These are phyloP conservation scores for Vulpes ferrilata DNA, from an alignment of 2,113 vertebrate species.

Conservation along the genomic window DNA sequence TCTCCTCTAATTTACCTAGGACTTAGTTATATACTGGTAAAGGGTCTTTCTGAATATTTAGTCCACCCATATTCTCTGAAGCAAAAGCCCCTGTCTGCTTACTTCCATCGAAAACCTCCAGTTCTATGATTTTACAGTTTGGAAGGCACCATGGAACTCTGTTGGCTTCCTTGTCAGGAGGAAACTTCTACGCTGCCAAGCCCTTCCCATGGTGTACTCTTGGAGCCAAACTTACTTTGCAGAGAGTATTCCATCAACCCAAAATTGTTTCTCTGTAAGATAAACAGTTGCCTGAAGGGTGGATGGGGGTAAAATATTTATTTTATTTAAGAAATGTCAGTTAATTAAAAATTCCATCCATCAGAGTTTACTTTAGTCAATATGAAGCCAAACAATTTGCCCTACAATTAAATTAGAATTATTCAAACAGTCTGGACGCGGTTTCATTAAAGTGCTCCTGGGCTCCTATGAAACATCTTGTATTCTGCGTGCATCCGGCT, in stretches of 20 bases:
- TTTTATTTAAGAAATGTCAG: constrained; percentile 69
- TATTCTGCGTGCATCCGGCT: not conserved
- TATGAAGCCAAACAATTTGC: constrained; percentile 59
- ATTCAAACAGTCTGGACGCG: constrained; percentile 25
- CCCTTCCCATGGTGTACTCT: not conserved
- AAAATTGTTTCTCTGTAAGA: constrained; percentile 55
- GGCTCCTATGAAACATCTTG: not conserved
- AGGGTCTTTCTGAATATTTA: not conserved
- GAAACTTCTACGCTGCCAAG: not conserved
- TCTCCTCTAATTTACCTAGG: not conserved
- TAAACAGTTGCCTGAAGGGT: constrained; percentile 59
- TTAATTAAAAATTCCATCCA: constrained; percentile 76
- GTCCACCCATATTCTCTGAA: not conserved
- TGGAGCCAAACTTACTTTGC: constrained; percentile 10
- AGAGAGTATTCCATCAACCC: constrained; percentile 23
- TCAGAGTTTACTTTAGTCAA: constrained; percentile 44
- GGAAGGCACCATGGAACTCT: not conserved
- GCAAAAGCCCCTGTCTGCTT: not conserved
- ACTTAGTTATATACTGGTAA: not conserved
- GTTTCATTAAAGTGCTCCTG: not conserved
- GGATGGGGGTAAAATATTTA: constrained; percentile 52
- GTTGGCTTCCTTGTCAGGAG: not conserved
- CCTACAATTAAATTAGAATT: constrained; percentile 68
- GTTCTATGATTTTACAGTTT: not conserved
- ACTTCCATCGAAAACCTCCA: not conserved